phyloP scores from a whole-genome alignment of 2,888 invertebrate species.

The Formica aserva region DNA sequence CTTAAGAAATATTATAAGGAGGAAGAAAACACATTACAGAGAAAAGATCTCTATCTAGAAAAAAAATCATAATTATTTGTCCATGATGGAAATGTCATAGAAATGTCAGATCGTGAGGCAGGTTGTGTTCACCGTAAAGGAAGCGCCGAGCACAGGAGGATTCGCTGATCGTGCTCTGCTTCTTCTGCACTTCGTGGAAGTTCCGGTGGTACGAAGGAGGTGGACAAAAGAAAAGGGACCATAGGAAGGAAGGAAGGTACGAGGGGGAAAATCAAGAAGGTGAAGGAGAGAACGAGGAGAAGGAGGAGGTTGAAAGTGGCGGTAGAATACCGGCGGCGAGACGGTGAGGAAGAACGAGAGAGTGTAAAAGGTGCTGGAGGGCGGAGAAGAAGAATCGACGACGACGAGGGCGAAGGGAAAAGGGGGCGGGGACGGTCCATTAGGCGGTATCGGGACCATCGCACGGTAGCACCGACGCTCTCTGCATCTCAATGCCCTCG shows the following conservation, averaged over 20 bases:
- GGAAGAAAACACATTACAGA: background rate
- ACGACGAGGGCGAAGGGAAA: constrained; percentile 76
- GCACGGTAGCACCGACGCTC: constrained; percentile 86
- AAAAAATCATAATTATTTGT: constrained; percentile 50
- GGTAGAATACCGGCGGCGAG: constrained; percentile 52
- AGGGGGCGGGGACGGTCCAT: constrained; percentile 85
- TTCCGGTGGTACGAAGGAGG: constrained; percentile 43
- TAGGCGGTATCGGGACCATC: constrained; percentile 86
- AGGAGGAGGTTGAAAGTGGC: constrained; percentile 66
- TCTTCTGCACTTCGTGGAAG: constrained; percentile 50
- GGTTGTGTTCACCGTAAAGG: constrained; percentile 49
- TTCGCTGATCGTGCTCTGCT: constrained; percentile 39
- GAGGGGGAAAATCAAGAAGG: constrained; percentile 55
- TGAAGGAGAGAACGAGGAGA: constrained; percentile 7
- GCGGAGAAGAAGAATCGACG: constrained; percentile 73
- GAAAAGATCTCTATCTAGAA: background rate
- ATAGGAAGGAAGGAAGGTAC: constrained; percentile 50
- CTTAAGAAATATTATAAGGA: background rate
- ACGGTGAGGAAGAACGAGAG: constrained; percentile 49
- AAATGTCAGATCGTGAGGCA: constrained; percentile 58
- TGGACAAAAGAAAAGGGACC: constrained; percentile 43
- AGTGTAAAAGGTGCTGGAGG: constrained; percentile 74
- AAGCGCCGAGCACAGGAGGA: constrained; percentile 21
- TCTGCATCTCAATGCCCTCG: constrained; percentile 85
- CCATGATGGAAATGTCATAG: constrained; percentile 62